A percentile compares a stretch with the other conserved stretches of the same genome.
These are phyloP conservation scores for Aurelia sp. DNA, from an alignment of 30 jellyfish, hydroid and myxozoan genomes.

Conservation along the genomic window DNA sequence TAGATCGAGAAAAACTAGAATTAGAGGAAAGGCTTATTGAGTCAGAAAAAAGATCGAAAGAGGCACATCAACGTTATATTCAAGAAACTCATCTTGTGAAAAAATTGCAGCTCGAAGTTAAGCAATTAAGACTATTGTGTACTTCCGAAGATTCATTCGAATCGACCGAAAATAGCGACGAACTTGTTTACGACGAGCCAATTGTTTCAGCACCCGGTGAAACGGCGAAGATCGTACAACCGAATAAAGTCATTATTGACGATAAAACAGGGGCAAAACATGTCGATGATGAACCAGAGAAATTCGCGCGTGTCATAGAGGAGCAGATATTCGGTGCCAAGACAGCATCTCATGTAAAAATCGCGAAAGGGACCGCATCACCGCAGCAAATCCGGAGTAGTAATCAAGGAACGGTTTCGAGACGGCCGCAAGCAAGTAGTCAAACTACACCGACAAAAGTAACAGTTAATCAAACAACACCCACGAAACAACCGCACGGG, in stretches of 20 bases:
- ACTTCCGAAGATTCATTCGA: conserved; percentile 69
- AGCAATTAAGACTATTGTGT: conserved; percentile 56
- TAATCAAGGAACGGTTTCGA: neutral
- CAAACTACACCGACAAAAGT: neutral
- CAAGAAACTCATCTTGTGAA: conserved; percentile 73
- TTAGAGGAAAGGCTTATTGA: conserved; percentile 63
- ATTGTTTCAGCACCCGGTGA: conserved; percentile 40
- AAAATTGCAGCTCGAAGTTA: conserved; percentile 64
- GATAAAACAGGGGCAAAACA: neutral
- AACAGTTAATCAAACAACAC: neutral
- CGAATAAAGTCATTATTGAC: neutral
- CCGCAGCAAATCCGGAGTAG: neutral
- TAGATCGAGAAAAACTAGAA: conserved; percentile 70
- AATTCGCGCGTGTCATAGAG: neutral
- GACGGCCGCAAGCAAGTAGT: neutral
- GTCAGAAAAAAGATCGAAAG: conserved; percentile 75
- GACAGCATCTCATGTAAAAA: neutral
- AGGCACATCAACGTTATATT: conserved; percentile 68
- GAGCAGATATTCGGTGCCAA: neutral
- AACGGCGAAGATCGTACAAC: conserved; percentile 10
- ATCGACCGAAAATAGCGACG: conserved; percentile 83
- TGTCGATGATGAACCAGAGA: neutral
- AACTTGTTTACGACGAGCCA: conserved; percentile 54
- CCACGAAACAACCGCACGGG: neutral
- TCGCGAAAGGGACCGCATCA: neutral